Base-by-base conservation (phyloP, 2,888 invertebrate genomes). In the Chaitophorus viminalis region DNA sequence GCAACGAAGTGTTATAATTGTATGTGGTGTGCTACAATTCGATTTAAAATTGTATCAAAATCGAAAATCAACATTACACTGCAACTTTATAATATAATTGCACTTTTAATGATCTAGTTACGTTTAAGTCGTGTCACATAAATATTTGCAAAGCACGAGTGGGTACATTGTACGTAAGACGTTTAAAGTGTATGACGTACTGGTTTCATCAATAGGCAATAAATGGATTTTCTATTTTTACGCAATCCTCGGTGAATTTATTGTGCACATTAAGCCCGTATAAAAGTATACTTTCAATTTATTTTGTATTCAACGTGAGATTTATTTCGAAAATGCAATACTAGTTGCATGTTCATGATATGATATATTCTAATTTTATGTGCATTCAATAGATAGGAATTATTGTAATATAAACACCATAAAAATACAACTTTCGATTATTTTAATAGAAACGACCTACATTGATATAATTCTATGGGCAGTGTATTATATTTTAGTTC, bases 301-400 rank as follows among this genome's bases (percentile, higher is more conserved):
- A 54, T 33, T n/a, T 70, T 33, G 25, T 33, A 54, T 74, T 82
- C 82, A 21, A 74, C 33, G 36, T 29, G 33, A 36, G 54, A 54
- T 82, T 82, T 82, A 74, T 70, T 3, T 70, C 6, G 17, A 25
- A 82, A 82, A 70, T 14, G 11, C 46, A 68, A 68, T 46, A 70
- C 31, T 31, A 3, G 29, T 31, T 14, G 29, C 5, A 17, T 46
- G 81, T 29, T n/a, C 31, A 3, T 6, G 0, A 29, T 46, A 31
- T 9, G 21, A 25, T 65, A 21, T 39, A 36, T 79, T 39, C 60
- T 39, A 36, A 65, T 79, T 39, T 60, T 79, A 36, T 68, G 68
- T 31, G 70, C 70, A 31, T 70, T 31, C 29, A 70, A 70, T 29
- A 14, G 31, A 17, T 31, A 31, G n/a, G 36, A 36, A 74, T 74